phyloP scores from a whole-genome alignment of 92 coral and sea anemone species.

The Palythoa grandis region DNA sequence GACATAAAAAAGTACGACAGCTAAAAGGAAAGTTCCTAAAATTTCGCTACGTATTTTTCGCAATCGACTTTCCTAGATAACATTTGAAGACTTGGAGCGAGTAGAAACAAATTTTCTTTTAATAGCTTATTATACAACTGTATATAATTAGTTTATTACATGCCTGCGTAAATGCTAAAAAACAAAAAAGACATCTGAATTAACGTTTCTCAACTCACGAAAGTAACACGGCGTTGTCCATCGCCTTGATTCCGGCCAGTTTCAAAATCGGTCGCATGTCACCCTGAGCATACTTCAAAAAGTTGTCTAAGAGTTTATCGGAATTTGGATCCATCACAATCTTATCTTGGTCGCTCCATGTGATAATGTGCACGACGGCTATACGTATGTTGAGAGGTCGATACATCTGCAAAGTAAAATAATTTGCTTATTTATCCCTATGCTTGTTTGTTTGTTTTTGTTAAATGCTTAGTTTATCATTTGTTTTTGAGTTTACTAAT shows the following conservation, averaged over 20 bases:
- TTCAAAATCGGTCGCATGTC: conserved; percentile 50
- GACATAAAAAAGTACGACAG: too few relatives aligned
- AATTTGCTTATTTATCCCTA: neutral
- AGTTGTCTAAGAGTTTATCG: conserved; percentile 63
- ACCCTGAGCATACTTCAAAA: conserved; percentile 67
- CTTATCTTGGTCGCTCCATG: conserved; percentile 66
- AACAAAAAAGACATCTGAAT: neutral
- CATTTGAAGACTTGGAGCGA: too few relatives aligned
- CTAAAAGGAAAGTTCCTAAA: too few relatives aligned
- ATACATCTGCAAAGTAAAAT: conserved; percentile 59
- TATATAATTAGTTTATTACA: too few relatives aligned
- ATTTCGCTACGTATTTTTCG: too few relatives aligned
- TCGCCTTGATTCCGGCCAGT: neutral
- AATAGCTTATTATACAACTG: too few relatives aligned
- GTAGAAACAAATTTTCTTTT: too few relatives aligned
- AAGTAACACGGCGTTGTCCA: conserved; percentile 23
- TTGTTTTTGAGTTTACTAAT: too few relatives aligned
- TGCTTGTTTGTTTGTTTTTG: too few relatives aligned
- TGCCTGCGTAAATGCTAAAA: neutral
- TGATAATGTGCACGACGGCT: conserved; percentile 72
- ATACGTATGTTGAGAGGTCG: conserved; percentile 78
- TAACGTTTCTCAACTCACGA: conserved; percentile 9
- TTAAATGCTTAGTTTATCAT: too few relatives aligned
- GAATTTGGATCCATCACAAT: conserved; percentile 65
- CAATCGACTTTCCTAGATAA: too few relatives aligned